These are phyloP conservation scores for Oriolus oriolus DNA, from an alignment of 2,113 vertebrate species.

Conservation along the genomic window DNA sequence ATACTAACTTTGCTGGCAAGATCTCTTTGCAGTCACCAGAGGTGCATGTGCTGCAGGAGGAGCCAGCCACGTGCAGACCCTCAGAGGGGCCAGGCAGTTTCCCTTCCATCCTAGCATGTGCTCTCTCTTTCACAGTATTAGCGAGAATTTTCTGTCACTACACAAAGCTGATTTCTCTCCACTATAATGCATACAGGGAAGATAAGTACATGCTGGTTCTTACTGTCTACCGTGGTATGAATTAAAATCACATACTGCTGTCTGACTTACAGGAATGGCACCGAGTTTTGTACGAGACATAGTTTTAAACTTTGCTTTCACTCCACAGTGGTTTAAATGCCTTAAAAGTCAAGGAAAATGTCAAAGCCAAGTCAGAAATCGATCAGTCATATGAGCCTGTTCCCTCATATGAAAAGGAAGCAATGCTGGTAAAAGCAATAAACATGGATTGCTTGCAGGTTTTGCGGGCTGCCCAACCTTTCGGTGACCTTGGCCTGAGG, in stretches of 20 bases:
- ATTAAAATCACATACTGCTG: neutral
- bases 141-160: neutral
- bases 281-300: neutral
- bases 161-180: neutral
- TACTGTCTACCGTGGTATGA: neutral
- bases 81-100: rapidly evolving
- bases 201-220: neutral
- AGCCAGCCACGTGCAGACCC: neutral
- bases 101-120: no score
- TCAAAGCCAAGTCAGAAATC: neutral
- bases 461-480: neutral
- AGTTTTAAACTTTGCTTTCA: neutral
- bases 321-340: neutral
- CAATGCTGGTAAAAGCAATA: neutral
- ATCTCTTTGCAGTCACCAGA: neutral
- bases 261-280: neutral
- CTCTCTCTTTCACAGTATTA: neutral
- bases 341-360: neutral
- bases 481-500: neutral
- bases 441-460: neutral
- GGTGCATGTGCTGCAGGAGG: neutral
- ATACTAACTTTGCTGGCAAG: neutral
- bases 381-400: neutral
- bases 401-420: neutral
- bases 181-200: neutral